phyloP scores from a whole-genome alignment of 2,797 vertebrate species.

The Syngnathus acus region DNA sequence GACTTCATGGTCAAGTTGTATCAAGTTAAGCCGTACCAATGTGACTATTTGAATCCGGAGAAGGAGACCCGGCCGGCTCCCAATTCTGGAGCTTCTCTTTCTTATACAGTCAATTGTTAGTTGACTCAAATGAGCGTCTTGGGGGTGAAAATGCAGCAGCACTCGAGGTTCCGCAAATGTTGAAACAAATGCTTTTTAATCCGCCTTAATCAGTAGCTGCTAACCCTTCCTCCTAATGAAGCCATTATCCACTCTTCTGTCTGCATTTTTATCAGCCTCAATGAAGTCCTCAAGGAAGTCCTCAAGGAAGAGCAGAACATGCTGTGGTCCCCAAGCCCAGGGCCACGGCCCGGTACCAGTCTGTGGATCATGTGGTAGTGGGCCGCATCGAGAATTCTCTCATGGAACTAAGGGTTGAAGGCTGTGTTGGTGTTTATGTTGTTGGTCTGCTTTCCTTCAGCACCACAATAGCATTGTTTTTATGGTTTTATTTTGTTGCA shows the following conservation, averaged over 20 bases:
- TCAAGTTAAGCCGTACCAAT: slow-evolving; percentile 45
- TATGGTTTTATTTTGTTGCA: too few species aligned
- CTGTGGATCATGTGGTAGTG: too few species aligned
- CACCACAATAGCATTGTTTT: too few species aligned
- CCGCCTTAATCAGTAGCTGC: not conserved
- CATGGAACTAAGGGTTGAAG: too few species aligned
- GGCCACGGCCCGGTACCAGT: too few species aligned
- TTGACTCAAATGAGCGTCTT: too few species aligned
- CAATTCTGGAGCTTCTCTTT: not conserved
- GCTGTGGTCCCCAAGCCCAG: not conserved
- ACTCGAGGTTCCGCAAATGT: too few species aligned
- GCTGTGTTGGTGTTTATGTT: too few species aligned
- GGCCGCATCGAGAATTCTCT: too few species aligned
- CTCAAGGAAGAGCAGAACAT: not conserved
- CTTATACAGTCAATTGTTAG: not conserved
- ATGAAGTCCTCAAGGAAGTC: too few species aligned
- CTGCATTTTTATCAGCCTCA: not conserved
- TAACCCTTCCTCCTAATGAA: not conserved
- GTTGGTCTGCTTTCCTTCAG: too few species aligned
- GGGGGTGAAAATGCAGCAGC: not conserved
- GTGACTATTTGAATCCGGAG: slow-evolving; percentile 11
- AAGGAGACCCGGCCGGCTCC: not conserved
- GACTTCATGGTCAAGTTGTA: slow-evolving; percentile 42
- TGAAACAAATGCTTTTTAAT: not conserved
- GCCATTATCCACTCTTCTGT: not conserved